phyloP scores from a whole-genome alignment of 92 coral and sea anemone genomes.

The Epizoanthus ramosus region DNA sequence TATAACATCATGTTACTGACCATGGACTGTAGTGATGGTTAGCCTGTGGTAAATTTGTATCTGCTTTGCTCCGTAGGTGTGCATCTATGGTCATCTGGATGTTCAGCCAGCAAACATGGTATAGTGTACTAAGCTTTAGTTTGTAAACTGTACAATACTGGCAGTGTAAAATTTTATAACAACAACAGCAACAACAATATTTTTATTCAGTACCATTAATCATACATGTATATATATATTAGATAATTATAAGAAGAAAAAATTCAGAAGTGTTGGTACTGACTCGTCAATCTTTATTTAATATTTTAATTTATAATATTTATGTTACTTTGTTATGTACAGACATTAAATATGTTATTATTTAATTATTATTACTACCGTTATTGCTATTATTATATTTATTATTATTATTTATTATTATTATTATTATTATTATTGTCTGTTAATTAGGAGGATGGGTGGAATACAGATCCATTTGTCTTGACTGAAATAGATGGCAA shows the following conservation, averaged over 20 bases:
- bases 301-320: no score
- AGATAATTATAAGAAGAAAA: no score
- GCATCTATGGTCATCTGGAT: constrained; percentile 97
- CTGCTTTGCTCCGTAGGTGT: constrained; percentile 58
- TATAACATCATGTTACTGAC: not conserved
- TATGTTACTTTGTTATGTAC: no score
- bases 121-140: not conserved
- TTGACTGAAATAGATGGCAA: constrained; percentile 73
- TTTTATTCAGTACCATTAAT: no score
- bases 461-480: constrained; percentile 89
- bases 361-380: not conserved
- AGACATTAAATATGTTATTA: no score
- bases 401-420: no score
- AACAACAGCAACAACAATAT: no score
- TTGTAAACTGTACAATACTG: not conserved
- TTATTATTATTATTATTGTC: not conserved
- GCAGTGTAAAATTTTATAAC: not conserved
- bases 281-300: no score
- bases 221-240: no score
- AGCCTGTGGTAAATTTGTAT: not conserved
- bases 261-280: no score
- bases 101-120: constrained; percentile 92
- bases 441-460: constrained; percentile 83
- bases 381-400: no score
- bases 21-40: not conserved